A percentile compares a stretch with the other conserved stretches of the same genome.
Evolutionary conservation across 2,113 vertebrate genomes (phyloP).

Genomic region (Colaptes auratus): DNA sequence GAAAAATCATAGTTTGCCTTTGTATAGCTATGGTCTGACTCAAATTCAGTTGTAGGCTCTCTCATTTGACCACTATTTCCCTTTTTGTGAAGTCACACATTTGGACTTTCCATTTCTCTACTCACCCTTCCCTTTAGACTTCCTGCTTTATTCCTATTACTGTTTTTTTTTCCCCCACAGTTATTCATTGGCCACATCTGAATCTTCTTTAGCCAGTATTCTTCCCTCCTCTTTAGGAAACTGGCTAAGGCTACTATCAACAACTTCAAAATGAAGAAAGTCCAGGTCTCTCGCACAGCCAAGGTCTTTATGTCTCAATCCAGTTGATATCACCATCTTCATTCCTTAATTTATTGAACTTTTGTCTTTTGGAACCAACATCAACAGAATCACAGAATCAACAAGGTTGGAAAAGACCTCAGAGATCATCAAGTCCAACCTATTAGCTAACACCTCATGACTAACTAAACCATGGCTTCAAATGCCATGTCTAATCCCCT

Average conservation of each 20-base stretch:
- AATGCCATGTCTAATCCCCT: too few species aligned
- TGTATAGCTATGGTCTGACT: not conserved
- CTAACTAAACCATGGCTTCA: too few species aligned
- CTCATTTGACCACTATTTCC: not conserved
- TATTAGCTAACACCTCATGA: too few species aligned
- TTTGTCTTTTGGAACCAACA: not conserved
- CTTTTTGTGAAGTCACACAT: not conserved
- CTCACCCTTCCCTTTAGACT: not conserved
- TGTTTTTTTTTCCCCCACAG: not conserved
- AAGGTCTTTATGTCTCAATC: not conserved
- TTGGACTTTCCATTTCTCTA: not conserved
- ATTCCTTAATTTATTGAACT: not conserved
- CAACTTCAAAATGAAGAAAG: not conserved
- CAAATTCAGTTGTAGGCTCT: not conserved
- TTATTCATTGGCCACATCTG: not conserved
- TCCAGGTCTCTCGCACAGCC: not conserved
- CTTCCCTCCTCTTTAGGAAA: not conserved
- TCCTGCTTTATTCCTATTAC: not conserved
- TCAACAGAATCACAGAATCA: too few species aligned
- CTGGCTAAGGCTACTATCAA: not conserved
- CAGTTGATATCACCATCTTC: not conserved
- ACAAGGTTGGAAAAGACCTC: too few species aligned
- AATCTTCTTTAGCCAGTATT: not conserved
- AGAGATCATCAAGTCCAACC: too few species aligned
- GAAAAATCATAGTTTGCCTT: not conserved